Conservation (phyloP, 1,140 invertebrate species). For the Drosophila ironensis region DNA sequence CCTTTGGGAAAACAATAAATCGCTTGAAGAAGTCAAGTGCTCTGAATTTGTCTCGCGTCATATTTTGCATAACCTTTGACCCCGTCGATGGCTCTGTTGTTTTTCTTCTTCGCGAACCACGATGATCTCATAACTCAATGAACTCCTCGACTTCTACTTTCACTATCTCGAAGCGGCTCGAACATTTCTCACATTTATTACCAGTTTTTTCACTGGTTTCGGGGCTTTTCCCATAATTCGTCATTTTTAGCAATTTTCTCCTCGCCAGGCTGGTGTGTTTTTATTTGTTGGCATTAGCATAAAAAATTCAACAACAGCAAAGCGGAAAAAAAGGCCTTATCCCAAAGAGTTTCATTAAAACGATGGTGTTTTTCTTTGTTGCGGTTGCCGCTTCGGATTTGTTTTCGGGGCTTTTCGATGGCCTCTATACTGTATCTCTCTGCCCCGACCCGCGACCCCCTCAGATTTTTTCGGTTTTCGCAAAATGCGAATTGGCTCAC, state of each 20-base stretch:
- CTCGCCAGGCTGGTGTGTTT: slow-evolving; percentile 16
- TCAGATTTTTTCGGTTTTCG: slow-evolving; percentile 23
- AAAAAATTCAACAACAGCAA: slow-evolving; percentile 17
- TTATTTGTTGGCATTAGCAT: slow-evolving; percentile 59
- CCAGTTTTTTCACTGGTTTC: slow-evolving; percentile 19
- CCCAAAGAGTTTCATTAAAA: slow-evolving; percentile 68
- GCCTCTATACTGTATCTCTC: too few species aligned
- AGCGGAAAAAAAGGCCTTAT: slow-evolving; percentile 41
- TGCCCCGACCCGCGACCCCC: too few species aligned
- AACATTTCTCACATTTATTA: slow-evolving; percentile 51
- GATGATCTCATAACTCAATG: slow-evolving; percentile 42
- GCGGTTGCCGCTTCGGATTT: slow-evolving; percentile 13
- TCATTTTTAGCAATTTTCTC: slow-evolving; percentile 30
- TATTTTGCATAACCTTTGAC: background rate
- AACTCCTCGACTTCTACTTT: slow-evolving; percentile 48
- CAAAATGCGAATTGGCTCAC: slow-evolving; percentile 63
- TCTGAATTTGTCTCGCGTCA: too few species aligned
- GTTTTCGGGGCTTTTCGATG: too few species aligned
- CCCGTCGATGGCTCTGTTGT: background rate
- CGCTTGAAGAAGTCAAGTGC: too few species aligned
- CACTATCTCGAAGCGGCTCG: slow-evolving; percentile 28
- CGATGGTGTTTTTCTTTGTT: slow-evolving; percentile 30
- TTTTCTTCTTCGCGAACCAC: slow-evolving; percentile 7
- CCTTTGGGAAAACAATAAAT: too few species aligned
- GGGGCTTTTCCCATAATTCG: slow-evolving; percentile 46